Percentiles rank a stretch among this genome's conserved stretches.
Conservation (phyloP, 2,888 invertebrate species). For the Rhagonycha fulva region DNA sequence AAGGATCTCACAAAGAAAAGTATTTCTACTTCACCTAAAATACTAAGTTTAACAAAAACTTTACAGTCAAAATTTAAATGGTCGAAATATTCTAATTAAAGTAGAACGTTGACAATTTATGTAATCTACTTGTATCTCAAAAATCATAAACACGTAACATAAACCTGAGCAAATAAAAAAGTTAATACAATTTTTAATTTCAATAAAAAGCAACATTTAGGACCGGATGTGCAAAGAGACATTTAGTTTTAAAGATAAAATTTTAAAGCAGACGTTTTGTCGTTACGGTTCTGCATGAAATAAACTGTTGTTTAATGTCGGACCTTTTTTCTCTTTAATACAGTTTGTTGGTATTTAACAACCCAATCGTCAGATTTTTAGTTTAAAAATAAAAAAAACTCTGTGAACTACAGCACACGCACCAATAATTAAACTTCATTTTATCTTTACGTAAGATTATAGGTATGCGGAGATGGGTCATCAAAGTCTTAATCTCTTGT, state of each 20-base stretch:
- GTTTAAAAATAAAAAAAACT: background rate
- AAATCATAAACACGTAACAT: background rate
- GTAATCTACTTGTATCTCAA: background rate
- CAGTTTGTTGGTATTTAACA: background rate
- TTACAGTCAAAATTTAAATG: background rate
- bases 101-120: background rate
- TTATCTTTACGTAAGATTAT: background rate
- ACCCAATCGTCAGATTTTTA: background rate
- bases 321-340: background rate
- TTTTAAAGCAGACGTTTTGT: slow-evolving; percentile 16
- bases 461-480: background rate
- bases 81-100: background rate
- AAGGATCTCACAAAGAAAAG: too few species aligned
- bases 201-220: background rate
- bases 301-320: background rate
- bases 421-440: background rate
- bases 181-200: background rate
- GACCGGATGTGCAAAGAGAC: background rate
- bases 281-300: slow-evolving; percentile 3
- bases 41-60: too few species aligned
- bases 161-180: background rate
- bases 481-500: slow-evolving; percentile 18
- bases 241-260: slow-evolving; percentile 4
- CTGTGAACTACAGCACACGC: background rate
- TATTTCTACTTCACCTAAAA: too few species aligned